Evolutionary conservation across 2,113 vertebrate genomes (phyloP).

Genomic region (Lophochroa leadbeateri): DNA sequence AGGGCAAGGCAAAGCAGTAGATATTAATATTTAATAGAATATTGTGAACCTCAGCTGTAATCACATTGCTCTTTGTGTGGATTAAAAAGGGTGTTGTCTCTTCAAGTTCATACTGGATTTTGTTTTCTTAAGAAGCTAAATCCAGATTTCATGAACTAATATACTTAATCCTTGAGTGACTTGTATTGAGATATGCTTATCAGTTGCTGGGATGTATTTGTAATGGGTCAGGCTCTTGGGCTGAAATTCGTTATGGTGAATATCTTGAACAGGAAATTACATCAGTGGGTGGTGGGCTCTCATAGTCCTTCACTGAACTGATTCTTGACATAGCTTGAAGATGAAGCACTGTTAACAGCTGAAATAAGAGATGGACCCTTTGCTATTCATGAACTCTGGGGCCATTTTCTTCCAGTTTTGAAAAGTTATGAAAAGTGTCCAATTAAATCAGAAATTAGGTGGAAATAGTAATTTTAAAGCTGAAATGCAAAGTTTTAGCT

Average conservation of each 20-base stretch:
- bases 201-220: neutral
- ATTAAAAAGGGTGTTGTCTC: neutral
- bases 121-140: neutral
- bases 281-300: neutral
- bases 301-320: neutral
- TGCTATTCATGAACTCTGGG: neutral
- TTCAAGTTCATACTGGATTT: conserved; percentile 1
- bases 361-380: neutral
- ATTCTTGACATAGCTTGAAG: neutral
- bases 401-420: neutral
- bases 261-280: neutral
- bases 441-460: neutral
- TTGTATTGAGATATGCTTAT: neutral
- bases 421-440: neutral
- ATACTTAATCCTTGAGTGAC: neutral
- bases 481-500: neutral
- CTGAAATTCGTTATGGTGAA: neutral
- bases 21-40: conserved; percentile 14
- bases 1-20: neutral
- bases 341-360: neutral
- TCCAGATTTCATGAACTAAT: neutral
- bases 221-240: neutral
- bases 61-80: neutral
- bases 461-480: neutral
- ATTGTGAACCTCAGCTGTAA: neutral